Conservation (phyloP, 2,797 vertebrate species). For the Acipenser ruthenus region DNA sequence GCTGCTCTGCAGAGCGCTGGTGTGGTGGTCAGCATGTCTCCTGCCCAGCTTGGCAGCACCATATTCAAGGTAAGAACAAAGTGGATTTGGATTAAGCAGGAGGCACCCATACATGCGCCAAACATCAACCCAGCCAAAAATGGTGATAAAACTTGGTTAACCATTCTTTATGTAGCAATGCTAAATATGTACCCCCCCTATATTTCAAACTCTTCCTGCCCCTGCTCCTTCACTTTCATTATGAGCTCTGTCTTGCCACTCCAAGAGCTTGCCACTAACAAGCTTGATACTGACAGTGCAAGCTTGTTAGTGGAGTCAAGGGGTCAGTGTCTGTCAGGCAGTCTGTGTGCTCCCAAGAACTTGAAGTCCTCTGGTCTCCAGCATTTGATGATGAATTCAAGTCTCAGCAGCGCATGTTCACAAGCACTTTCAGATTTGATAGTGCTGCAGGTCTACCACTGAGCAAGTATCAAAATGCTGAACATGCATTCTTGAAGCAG, state of each 20-base stretch:
- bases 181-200: no score
- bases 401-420: not conserved
- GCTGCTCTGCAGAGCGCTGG: slow-evolving; percentile 89
- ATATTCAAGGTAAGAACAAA: slow-evolving; percentile 85
- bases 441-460: not conserved
- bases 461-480: not conserved
- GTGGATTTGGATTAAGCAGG: not conserved
- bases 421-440: not conserved
- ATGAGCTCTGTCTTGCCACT: not conserved
- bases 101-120: no score
- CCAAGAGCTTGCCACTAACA: not conserved
- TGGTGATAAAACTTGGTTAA: no score
- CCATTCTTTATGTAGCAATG: no score
- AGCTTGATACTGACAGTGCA: not conserved
- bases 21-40: slow-evolving; percentile 92
- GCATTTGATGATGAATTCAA: not conserved
- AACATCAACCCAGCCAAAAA: no score
- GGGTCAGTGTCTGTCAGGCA: no score
- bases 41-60: slow-evolving; percentile 89
- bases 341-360: not conserved
- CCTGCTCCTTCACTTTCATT: no score
- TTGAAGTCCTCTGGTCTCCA: not conserved
- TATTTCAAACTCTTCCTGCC: no score
- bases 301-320: no score
- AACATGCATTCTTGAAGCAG: no score